Conservation (phyloP, 2,113 vertebrate genomes). For the Macaca fascicularis region DNA sequence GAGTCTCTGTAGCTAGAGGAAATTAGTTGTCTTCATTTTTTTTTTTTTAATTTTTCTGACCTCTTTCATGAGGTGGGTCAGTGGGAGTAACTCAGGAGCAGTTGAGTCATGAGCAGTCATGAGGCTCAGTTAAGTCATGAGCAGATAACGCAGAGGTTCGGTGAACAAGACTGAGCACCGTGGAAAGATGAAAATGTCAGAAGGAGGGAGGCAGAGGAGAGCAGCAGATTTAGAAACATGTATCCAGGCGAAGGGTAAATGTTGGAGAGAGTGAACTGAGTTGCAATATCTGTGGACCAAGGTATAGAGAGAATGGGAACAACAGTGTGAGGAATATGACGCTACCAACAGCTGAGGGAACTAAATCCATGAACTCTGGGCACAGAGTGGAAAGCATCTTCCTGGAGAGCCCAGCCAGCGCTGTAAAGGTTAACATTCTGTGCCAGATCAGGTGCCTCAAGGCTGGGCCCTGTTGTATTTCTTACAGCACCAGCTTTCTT, state of each 20-base stretch:
- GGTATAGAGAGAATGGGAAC: accelerated
- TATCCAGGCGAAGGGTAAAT: accelerated
- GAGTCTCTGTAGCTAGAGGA: accelerated
- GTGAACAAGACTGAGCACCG: accelerated
- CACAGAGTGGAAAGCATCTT: accelerated
- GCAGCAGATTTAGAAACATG: accelerated
- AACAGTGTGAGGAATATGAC: background rate
- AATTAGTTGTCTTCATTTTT: no score
- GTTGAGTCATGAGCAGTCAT: no score
- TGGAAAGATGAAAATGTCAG: accelerated
- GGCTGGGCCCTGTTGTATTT: background rate
- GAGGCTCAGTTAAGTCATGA: background rate
- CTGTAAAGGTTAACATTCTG: background rate
- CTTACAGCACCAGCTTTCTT: background rate
- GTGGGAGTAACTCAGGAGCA: background rate
- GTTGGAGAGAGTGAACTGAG: accelerated
- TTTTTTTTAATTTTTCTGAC: no score
- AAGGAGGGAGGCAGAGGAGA: background rate
- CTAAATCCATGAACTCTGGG: no score
- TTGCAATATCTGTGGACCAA: accelerated
- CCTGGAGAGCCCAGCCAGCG: background rate
- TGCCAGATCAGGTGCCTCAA: background rate
- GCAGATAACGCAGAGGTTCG: accelerated
- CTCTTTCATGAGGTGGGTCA: accelerated
- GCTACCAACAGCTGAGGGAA: background rate